These are phyloP conservation scores for Hydrolagus colliei DNA, from an alignment of 2,797 vertebrate genomes.

Conservation along the genomic window DNA sequence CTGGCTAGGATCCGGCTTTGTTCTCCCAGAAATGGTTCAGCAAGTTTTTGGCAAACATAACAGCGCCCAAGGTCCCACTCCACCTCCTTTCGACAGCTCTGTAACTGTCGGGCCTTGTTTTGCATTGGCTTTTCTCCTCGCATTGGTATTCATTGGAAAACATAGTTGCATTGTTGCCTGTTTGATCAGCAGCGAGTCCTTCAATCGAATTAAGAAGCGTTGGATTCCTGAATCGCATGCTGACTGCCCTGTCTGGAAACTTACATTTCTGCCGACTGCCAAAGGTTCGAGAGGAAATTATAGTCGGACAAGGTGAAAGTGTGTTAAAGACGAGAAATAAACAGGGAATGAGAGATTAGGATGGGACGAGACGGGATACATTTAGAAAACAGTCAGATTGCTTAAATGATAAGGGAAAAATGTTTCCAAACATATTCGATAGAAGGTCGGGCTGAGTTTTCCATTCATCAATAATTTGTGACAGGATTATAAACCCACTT, in stretches of 20 bases:
- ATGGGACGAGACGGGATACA: too few species aligned
- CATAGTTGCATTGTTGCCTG: background rate
- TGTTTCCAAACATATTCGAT: too few species aligned
- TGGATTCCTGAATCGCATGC: background rate
- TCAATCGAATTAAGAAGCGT: background rate
- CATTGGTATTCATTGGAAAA: background rate
- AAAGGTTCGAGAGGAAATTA: background rate
- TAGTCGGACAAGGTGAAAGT: background rate
- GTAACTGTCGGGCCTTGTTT: background rate
- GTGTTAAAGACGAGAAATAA: background rate
- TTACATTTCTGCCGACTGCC: background rate
- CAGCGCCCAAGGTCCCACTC: background rate
- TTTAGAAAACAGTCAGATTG: too few species aligned
- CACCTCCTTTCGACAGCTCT: background rate
- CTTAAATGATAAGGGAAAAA: too few species aligned
- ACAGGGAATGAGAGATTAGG: background rate
- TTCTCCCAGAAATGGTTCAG: background rate
- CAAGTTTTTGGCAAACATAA: conserved; percentile 2
- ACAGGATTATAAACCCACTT: too few species aligned
- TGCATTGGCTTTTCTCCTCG: background rate
- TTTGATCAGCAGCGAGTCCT: background rate
- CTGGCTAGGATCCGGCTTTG: background rate
- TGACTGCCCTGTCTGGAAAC: background rate
- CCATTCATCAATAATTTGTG: too few species aligned
- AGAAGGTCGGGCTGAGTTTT: too few species aligned